Conservation (phyloP, 2,113 vertebrate genomes). For the Nematolebias whitei region DNA sequence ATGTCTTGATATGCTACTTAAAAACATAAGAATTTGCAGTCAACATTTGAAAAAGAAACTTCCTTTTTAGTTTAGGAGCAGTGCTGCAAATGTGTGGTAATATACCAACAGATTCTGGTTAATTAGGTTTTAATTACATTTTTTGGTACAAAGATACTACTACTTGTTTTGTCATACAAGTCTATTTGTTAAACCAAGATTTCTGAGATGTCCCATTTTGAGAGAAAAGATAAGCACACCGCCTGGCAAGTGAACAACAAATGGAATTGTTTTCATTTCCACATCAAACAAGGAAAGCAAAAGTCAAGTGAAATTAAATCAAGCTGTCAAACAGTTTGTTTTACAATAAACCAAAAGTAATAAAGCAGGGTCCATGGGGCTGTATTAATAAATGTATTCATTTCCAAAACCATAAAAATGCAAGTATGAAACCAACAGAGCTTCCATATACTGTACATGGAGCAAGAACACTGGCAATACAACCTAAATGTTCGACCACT, state of each 20-base stretch:
- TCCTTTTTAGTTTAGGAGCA: no score
- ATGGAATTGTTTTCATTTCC: conserved; percentile 43
- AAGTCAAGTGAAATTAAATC: conserved; percentile 41
- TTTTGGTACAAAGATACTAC: not conserved
- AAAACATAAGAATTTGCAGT: no score
- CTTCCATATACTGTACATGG: conserved; percentile 16
- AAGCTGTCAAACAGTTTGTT: conserved; percentile 52
- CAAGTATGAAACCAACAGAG: conserved; percentile 29
- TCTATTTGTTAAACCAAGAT: conserved; percentile 15
- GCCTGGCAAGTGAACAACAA: conserved; percentile 11
- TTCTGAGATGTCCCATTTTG: not conserved
- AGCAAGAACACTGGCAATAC: not conserved
- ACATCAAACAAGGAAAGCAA: conserved; percentile 24
- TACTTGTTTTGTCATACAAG: not conserved
- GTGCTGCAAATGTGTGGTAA: not conserved
- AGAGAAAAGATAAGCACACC: conserved; percentile 10
- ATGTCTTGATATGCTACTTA: no score
- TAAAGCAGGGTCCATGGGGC: conserved; percentile 32
- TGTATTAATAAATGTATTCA: conserved; percentile 54
- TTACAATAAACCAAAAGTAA: conserved; percentile 57
- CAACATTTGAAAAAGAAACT: no score
- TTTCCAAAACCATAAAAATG: conserved; percentile 37
- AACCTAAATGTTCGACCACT: conserved; percentile 11
- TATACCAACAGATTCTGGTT: no score
- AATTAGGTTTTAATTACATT: no score